Evolutionary conservation across 1,140 invertebrate genomes (phyloP), one percentile per base, ranked within the genome.

Genomic region (Acromyrmex echinatior): DNA sequence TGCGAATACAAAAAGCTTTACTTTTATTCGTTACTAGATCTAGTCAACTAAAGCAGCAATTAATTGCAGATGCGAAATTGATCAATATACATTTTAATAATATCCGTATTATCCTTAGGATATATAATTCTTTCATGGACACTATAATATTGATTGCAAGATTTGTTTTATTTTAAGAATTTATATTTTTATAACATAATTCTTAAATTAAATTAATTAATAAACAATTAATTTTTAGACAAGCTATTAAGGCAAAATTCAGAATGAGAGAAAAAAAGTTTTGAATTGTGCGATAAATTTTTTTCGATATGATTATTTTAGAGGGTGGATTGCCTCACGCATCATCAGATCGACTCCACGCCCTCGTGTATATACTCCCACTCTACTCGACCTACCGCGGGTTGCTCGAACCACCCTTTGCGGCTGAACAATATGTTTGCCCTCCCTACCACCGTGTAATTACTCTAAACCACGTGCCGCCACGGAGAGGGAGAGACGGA

Each of bases 391-490:
- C 86, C 86, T 90, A 81, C 85, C 84, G 66, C 90, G 89, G 86
- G 68, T 73, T 60, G 56, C 74, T 68, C 86, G 84, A 88, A 90
- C 89, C 89, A 88, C 88, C 85, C 87, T 74, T 82, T 89, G 84
- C 82, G 53, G 86, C 68, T 86, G 91, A 91, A 92, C 93, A 94
- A 94, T 94, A 94, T 94, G 92, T 92, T 77, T 62, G 88, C 84
- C 82, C 92, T 74, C 86, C 84, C 80, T 68, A 53, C 80, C 70
- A 14, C 70, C 85, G 90, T 89, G 91, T 93, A 93, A 94, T 94
- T 93, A 93, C 93, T 91, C 92, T 92, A 92, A 92, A 91, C 92
- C 91, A 92, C 92, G 93, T 93, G 92, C 92, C 90, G 87, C 84
- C 70, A 74, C 85, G 86, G 16, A 65, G 21, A 70, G 74, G 51